Evolutionary conservation across 2,888 invertebrate genomes (phyloP), one percentile per base, ranked within the genome.

Genomic region (Isotomurus palustris): DNA sequence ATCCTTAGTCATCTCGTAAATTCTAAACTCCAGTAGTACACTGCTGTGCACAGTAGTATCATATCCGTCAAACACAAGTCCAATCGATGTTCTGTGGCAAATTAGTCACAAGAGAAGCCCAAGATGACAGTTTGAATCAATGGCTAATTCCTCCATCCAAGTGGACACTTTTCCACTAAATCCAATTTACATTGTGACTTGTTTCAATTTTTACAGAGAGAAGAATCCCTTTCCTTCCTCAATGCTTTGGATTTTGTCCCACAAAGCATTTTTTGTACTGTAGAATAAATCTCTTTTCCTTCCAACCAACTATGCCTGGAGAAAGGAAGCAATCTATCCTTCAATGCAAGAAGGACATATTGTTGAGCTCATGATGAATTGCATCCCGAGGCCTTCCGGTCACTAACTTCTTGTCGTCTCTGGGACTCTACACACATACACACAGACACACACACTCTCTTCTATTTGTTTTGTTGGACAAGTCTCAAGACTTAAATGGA

Each of bases 341-440:
- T 49, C 49, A 49, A 49, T 49, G 43, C 21, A 43, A 43, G 24
- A 22, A 24, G 24, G 43, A 43, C 43, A 43, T 43, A 43, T 43
- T 43, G 43, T 43, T 43, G 38, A 38, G 38, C n/a, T 24, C 12
- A 43, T 21, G 35, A 49, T 32, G 49, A 49, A 49, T 49, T 49
- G 49, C 49, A 21, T 27, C 35, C n/a, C n/a, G 19, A 17, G 35
- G 21, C 35, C 47, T 28, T 49, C 49, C 49, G 49, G 49, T 49
- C 49, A 49, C 17, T 49, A 6, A 8, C 19, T 22, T 43, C 43
- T 43, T 43, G 24, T n/a, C n/a, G n/a, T n/a, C n/a, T n/a, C n/a
- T n/a, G n/a, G n/a, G n/a, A n/a, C n/a, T n/a, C n/a, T n/a, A n/a
- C n/a, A n/a, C n/a, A n/a, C n/a, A n/a, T n/a, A n/a, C n/a, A n/a